These are phyloP conservation scores for Gallirallus australis DNA, from an alignment of 2,797 vertebrate species.

Conservation along the genomic window DNA sequence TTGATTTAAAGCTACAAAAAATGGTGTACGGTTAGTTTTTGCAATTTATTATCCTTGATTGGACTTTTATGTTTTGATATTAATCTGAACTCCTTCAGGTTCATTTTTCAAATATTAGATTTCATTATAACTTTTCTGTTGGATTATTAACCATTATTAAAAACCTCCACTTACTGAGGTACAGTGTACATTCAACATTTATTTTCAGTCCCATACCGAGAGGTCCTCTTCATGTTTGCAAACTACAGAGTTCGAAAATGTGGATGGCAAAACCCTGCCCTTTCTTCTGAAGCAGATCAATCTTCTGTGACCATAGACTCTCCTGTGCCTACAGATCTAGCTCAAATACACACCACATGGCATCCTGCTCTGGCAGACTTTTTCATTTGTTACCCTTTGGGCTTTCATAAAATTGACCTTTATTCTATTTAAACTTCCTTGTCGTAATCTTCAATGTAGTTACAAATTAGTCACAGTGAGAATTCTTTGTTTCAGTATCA, in stretches of 20 bases:
- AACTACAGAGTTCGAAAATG: not conserved
- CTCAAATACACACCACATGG: not conserved
- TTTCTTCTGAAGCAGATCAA: not conserved
- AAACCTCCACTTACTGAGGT: not conserved
- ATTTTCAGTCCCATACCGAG: not conserved
- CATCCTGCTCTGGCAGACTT: not conserved
- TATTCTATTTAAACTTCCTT: not conserved
- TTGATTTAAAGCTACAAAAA: not conserved
- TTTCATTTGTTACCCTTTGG: not conserved
- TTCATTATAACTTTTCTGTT: not conserved
- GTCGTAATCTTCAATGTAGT: not conserved
- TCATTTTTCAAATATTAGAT: not conserved
- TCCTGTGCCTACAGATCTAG: not conserved
- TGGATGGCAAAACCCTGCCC: fast-evolving
- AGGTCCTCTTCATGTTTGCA: not conserved
- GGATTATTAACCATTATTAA: not conserved
- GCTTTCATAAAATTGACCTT: not conserved
- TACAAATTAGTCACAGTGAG: not conserved
- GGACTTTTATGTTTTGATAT: not conserved
- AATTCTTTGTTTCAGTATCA: not conserved
- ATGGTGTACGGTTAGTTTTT: not conserved
- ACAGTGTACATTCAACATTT: not conserved
- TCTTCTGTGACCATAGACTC: not conserved
- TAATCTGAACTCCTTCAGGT: not conserved
- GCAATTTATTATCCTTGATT: not conserved